phyloP scores from a whole-genome alignment of 2,113 vertebrate genomes.

The Hippoglossus stenolepis region DNA sequence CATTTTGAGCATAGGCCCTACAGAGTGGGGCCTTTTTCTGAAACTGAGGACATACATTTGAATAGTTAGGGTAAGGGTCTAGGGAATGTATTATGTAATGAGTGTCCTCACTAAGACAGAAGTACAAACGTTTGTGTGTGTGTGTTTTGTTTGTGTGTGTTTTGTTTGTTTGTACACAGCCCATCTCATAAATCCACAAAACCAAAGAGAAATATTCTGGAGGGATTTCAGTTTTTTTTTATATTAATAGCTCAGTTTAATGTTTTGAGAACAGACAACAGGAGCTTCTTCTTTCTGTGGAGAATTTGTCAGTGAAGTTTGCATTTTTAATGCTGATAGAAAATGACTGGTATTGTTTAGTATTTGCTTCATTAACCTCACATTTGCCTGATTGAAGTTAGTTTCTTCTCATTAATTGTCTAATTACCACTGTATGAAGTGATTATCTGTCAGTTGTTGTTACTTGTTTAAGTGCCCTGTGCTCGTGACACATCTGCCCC shows the following conservation, averaged over 20 bases:
- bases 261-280: background rate
- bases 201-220: background rate
- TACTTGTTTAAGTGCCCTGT: background rate
- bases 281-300: background rate
- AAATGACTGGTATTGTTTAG: background rate
- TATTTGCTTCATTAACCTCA: slow-evolving; percentile 43
- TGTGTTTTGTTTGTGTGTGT: background rate
- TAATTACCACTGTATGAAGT: background rate
- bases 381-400: slow-evolving; percentile 11
- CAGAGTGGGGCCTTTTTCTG: too few species aligned
- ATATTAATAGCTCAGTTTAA: background rate
- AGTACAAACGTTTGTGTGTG: too few species aligned
- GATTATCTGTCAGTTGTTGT: background rate
- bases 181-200: background rate
- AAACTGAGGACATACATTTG: too few species aligned
- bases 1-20: too few species aligned
- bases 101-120: too few species aligned
- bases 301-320: slow-evolving; percentile 7
- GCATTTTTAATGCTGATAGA: background rate
- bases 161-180: background rate
- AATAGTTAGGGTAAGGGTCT: too few species aligned
- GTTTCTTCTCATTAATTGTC: slow-evolving; percentile 9
- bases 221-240: background rate
- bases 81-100: too few species aligned
- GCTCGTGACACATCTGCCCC: background rate